Evolutionary conservation across 1,140 invertebrate species (phyloP), one percentile per base, ranked within the genome.

Genomic region (Tetragnatha versicolor): DNA sequence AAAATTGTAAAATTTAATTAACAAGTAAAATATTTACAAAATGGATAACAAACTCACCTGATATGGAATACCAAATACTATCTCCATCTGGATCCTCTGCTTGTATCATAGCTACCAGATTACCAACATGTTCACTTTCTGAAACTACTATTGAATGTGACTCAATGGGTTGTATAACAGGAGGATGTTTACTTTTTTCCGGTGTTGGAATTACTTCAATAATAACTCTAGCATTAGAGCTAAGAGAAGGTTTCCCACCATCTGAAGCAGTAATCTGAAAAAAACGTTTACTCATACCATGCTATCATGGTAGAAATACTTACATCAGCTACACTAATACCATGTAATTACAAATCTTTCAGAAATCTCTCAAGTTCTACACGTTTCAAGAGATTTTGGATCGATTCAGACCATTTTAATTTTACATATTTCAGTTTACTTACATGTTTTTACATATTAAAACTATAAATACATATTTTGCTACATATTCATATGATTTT

Each of bases 61-160:
- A 39, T 42, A 80, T 61, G 12, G 33, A 72, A 66, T 72, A 80
- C 92, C 94, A 97, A 49, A 98, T 85, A 53, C 89, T 88, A 84
- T 97, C 93, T 35, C 90, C 90, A 83, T 98, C 95, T 60, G 90
- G 88, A 86, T 97, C 95, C 5, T 89, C 87, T 0, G 94, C 94
- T 82, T 94, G 90, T 65, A 97, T 89, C 31, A 95, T 87, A 9
- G 91, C 89, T 0, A 97, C 92, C 53, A 95, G 87, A 85, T 93
- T 93, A 12, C 94, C 94, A 14, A 94, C 90, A 80, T 90, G 88
- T 85, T 97, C 94, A 82, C 91, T 92, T 87, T 97, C 95, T 17
- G 93, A 93, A 14, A 94, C 89, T 83, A 92, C 89, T 39, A 93
- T 91, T 37, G 89, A 27, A 25, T 68, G 86, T 82, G 91, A 89